Evolutionary conservation across 2,888 invertebrate species (phyloP), one percentile per base, ranked within the genome.

Genomic region (Microplitis deprimator): DNA sequence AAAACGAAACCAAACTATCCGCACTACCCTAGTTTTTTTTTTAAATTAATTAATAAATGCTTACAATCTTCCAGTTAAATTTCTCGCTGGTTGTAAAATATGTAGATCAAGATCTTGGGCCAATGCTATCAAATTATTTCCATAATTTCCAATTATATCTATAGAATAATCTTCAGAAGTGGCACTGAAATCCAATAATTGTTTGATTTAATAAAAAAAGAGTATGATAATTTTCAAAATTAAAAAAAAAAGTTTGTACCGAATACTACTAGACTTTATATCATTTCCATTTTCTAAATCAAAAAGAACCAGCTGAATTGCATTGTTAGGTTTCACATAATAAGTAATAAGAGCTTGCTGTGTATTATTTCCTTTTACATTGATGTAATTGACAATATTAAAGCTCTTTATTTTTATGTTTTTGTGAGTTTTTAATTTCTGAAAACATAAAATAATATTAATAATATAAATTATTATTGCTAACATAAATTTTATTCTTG

Each of bases 71-170:
- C 83, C 81, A 1, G 77, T 77, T 75, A 89, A 82, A 73, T 84
- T 85, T 68, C 83, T 83, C 17, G 82, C 76, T 38, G 89, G 87
- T 81, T 85, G 83, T 39, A 89, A 80, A 79, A 88, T 85, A 40
- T 85, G 86, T 20, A 89, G 81, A 81, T 85, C 83, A 16, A 77
- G 70, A 75, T 85, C 81, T 61, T 88, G 86, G 39, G 83, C 86
- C 39, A 90, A 7, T 1, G 84, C 88, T 81, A 89, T 82, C n/a
- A 89, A 82, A 81, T 89, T 89, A 1, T 87, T 84, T 6, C 86
- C 89, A 79, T 85, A 40, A 81, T 89, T 89, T 70, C 88, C 89
- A 80, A 89, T 83, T 77, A 88, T 82, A 72, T 89, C 89, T n/a
- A 89, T 77, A 73, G 83, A 85, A 84, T 89, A 90, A 20, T 87